These are phyloP conservation scores for Trissolcus brochymenae DNA, from an alignment of 2,888 invertebrate species.

Conservation along the genomic window DNA sequence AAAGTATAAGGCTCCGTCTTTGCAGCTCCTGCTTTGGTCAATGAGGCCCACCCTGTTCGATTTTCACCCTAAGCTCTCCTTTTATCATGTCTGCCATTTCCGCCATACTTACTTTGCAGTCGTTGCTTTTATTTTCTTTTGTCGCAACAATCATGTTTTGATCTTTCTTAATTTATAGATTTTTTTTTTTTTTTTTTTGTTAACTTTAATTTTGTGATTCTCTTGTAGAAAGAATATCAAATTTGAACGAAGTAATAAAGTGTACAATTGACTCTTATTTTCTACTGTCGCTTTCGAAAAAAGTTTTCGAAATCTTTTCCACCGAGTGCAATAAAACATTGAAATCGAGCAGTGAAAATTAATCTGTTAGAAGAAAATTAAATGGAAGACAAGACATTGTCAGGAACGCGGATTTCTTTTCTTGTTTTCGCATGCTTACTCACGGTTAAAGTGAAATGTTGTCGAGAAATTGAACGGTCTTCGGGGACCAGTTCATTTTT, in stretches of 20 bases:
- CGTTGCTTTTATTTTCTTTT: not conserved
- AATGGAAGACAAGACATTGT: constrained; percentile 4
- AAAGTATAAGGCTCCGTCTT: constrained; percentile 31
- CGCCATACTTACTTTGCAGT: not conserved
- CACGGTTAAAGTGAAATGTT: constrained; percentile 17
- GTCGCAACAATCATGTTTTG: too few relatives aligned
- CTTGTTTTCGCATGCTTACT: constrained; percentile 1
- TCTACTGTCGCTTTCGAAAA: too few relatives aligned
- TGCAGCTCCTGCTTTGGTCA: constrained; percentile 29
- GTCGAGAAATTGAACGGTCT: constrained; percentile 4
- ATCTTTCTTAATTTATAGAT: too few relatives aligned
- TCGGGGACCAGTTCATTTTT: too few relatives aligned
- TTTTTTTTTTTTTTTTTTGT: too few relatives aligned
- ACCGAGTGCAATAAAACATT: too few relatives aligned
- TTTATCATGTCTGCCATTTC: not conserved
- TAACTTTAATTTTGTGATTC: too few relatives aligned
- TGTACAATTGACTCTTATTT: too few relatives aligned
- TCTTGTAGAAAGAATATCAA: too few relatives aligned
- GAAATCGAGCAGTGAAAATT: constrained; percentile 8
- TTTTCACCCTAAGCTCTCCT: constrained; percentile 11
- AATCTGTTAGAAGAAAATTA: constrained; percentile 13
- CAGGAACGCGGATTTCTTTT: constrained; percentile 1
- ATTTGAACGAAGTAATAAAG: too few relatives aligned
- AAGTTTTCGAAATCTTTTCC: too few relatives aligned
- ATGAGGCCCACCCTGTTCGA: constrained; percentile 31